Base-by-base conservation (phyloP, 2,797 vertebrate genomes). In the Coccyzus lansbergi region DNA sequence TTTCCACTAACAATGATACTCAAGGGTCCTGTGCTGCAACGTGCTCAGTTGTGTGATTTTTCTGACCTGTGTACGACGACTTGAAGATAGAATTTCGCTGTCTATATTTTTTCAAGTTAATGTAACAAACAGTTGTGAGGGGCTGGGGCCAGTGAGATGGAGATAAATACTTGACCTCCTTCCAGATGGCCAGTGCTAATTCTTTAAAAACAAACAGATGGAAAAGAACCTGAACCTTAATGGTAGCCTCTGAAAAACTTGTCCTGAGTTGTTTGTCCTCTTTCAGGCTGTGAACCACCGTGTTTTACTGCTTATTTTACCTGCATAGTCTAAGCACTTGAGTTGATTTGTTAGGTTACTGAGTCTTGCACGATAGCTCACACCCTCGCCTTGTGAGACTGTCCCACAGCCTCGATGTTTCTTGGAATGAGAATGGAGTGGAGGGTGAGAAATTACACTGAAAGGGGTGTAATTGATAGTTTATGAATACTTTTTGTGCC, bases 81-180 rank as follows among this genome's bases (percentile, higher is more conserved):
- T 62, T 24, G 75, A 48, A 33, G 88, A 77, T 42, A 78, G 80
- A 75, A 69, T 89, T 83, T 92, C 86, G 49, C 34, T 71, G 67
- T 60, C 83, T 89, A 22, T 93, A 0, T 86, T 20, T 85, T 76
- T 76, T 70, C 55, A 67, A 72, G 72, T 76, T 83, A 86, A 92
- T 91, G 84, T 34, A 91, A 78, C 91, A 83, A 91, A 93, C 51
- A 67, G n/a, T 83, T 46, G 21, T 18, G 67, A 56, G 53, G 65
- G 59, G 52, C 60, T 34, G 44, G 26, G 26, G 79, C 58, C 72
- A 38, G 17, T 2, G 2, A 55, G 59, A 44, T 48, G 65, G 42
- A 74, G 75, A 82, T 34, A 56, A 94, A 95, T 75, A 15, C 26
- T 48, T 79, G 72, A 56, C 31, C 48, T 59, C 59, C 76, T 84